phyloP scores from a whole-genome alignment of 1,140 invertebrate species.

The Eupeodes corollae region DNA sequence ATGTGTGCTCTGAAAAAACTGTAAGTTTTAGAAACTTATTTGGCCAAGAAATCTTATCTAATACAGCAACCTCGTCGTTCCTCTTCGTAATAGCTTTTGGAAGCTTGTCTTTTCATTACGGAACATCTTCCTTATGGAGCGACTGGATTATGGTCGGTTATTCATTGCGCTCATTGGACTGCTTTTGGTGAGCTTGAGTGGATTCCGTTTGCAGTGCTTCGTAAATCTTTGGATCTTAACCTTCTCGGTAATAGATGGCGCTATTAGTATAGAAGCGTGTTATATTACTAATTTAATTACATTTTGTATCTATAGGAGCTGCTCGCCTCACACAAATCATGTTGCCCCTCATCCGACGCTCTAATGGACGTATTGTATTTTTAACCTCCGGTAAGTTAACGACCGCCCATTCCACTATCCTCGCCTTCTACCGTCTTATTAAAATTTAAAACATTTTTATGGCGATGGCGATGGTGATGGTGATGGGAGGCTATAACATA shows the following conservation, averaged over 20 bases:
- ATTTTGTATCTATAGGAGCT: slow-evolving; percentile 39
- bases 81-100: slow-evolving; percentile 49
- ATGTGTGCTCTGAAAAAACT: slow-evolving; percentile 60
- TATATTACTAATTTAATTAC: neutral
- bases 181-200: slow-evolving; percentile 82
- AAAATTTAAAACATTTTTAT: neutral
- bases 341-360: slow-evolving; percentile 62
- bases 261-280: neutral
- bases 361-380: slow-evolving; percentile 57
- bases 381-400: slow-evolving; percentile 46
- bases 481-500: too few relatives aligned
- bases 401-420: neutral
- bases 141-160: slow-evolving; percentile 73
- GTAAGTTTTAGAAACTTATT: slow-evolving; percentile 26
- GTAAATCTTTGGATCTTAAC: slow-evolving; percentile 64
- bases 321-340: slow-evolving; percentile 66
- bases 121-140: slow-evolving; percentile 65
- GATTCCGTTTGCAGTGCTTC: slow-evolving; percentile 63
- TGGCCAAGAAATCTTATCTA: too few relatives aligned
- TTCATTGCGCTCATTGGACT: slow-evolving; percentile 81
- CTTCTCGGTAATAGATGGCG: slow-evolving; percentile 44
- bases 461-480: too few relatives aligned
- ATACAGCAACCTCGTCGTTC: too few relatives aligned
- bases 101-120: slow-evolving; percentile 60
- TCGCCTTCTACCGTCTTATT: neutral